phyloP scores from a whole-genome alignment of 1,140 invertebrate genomes.

The Sweltsa coloradensis region DNA sequence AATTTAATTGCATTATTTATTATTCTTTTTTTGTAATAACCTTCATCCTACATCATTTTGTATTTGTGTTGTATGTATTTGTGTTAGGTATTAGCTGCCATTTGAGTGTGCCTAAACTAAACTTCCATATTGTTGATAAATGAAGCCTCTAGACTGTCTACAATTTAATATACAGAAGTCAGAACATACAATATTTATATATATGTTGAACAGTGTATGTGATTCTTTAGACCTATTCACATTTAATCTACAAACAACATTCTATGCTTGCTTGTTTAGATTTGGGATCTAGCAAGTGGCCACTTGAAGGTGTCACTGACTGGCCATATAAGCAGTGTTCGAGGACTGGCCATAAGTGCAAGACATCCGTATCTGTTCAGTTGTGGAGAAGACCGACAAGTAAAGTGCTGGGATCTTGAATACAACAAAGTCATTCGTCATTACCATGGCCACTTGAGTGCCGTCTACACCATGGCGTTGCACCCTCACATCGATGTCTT shows the following conservation, averaged over 20 bases:
- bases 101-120: too few species aligned
- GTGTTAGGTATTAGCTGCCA: too few species aligned
- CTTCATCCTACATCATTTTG: too few species aligned
- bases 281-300: conserved; percentile 96
- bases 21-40: too few species aligned
- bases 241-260: conserved; percentile 3
- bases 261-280: conserved; percentile 37
- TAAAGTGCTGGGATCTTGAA: conserved; percentile 99
- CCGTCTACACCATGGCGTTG: conserved; percentile 85
- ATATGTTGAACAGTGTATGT: too few species aligned
- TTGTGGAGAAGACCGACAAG: conserved; percentile 97
- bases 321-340: conserved; percentile 94
- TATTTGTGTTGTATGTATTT: too few species aligned
- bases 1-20: too few species aligned
- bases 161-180: too few species aligned
- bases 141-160: too few species aligned
- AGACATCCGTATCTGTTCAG: conserved; percentile 98
- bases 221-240: too few species aligned
- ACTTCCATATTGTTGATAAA: conserved; percentile 1
- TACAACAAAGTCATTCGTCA: conserved; percentile 98
- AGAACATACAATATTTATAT: too few species aligned
- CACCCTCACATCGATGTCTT: conserved; percentile 96
- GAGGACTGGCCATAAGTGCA: conserved; percentile 85
- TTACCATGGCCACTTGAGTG: conserved; percentile 97
- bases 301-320: conserved; percentile 94